Base-by-base conservation (phyloP, 1,140 invertebrate genomes). In the Stratiolaelaps scimitus region DNA sequence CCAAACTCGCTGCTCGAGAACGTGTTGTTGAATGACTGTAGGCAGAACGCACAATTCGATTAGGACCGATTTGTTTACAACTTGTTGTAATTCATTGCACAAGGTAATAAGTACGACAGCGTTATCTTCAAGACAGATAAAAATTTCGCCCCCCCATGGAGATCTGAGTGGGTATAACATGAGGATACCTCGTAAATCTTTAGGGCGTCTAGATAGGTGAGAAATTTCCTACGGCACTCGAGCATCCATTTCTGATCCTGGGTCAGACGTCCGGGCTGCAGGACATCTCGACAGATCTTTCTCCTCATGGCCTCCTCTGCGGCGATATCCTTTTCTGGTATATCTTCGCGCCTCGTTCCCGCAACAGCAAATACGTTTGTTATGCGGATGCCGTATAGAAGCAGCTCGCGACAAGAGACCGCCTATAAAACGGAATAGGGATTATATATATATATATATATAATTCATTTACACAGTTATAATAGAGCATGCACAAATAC, bases 131-230 rank as follows among this genome's bases (percentile, higher is more conserved):
- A n/a, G n/a, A n/a, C n/a, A n/a, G n/a, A n/a, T n/a, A n/a, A n/a
- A n/a, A n/a, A n/a, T n/a, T n/a, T n/a, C n/a, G n/a, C n/a, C n/a
- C n/a, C n/a, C n/a, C n/a, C n/a, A n/a, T n/a, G n/a, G n/a, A n/a
- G n/a, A n/a, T n/a, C n/a, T n/a, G n/a, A n/a, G n/a, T n/a, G n/a
- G n/a, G n/a, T n/a, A n/a, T n/a, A n/a, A n/a, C n/a, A n/a, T n/a
- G n/a, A n/a, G n/a, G n/a, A n/a, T 60, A 60, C 53, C 53, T 60
- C 53, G 53, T 60, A 60, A 1, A 60, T 60, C 10, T 60, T 26
- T 60, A 19, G 53, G 13, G 53, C 53, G 2, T 60, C 53, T 26
- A 60, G 53, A 60, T 60, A 60, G 17, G 6, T 26, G 6, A 60
- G 20, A 13, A 60, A 26, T 34, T 60, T 60, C 53, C 53, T 26